phyloP scores from a whole-genome alignment of 2,888 invertebrate species.

The Terebella lapidaria region DNA sequence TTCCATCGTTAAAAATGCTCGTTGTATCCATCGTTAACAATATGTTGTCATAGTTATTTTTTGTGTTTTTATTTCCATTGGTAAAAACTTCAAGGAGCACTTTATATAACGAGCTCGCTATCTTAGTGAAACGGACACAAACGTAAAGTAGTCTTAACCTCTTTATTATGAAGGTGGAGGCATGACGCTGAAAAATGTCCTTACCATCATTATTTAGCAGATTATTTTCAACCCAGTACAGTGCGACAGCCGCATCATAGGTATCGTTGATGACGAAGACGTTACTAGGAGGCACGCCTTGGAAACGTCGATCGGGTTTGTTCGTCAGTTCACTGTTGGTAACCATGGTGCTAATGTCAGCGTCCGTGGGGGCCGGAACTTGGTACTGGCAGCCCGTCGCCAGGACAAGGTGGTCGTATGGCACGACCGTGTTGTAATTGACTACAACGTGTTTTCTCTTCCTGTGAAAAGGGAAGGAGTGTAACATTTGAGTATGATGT shows the following conservation, averaged over 20 bases:
- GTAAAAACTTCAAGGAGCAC: too few relatives aligned
- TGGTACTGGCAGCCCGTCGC: conserved; percentile 50
- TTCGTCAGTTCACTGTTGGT: conserved; percentile 29
- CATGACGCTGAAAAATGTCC: too few relatives aligned
- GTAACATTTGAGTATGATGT: background rate
- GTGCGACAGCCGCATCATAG: conserved; percentile 45
- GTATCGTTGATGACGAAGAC: conserved; percentile 47
- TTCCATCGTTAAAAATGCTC: too few relatives aligned
- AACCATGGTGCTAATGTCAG: conserved; percentile 27
- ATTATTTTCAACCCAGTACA: conserved; percentile 42
- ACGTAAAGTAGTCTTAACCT: too few relatives aligned
- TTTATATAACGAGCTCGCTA: too few relatives aligned
- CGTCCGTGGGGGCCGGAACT: conserved; percentile 40
- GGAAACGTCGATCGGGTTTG: conserved; percentile 32
- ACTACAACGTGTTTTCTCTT: conserved; percentile 47
- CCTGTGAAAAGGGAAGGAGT: conserved; percentile 22
- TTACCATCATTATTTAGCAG: conserved; percentile 21
- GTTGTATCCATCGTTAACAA: too few relatives aligned
- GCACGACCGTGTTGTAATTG: conserved; percentile 39
- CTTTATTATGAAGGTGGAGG: too few relatives aligned
- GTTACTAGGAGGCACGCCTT: conserved; percentile 38
- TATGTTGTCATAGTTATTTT: too few relatives aligned
- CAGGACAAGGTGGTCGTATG: conserved; percentile 51
- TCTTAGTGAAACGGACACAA: too few relatives aligned
- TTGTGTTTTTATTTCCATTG: too few relatives aligned